These are phyloP conservation scores for Plectrocnemia conspersa DNA, from an alignment of 1,140 invertebrate genomes.

Conservation along the genomic window DNA sequence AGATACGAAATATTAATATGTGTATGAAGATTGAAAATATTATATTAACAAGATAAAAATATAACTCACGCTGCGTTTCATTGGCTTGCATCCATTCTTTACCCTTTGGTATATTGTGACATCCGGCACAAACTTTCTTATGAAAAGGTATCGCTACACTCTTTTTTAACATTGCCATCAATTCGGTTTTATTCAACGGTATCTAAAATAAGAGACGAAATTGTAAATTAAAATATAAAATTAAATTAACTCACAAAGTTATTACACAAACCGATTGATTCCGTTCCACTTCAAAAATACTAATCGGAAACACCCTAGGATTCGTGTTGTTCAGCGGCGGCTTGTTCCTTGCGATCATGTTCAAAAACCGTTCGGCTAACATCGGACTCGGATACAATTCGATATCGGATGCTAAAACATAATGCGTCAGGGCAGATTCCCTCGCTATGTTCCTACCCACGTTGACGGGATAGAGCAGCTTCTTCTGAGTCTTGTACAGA, in stretches of 20 bases:
- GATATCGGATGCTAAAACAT: constrained; percentile 81
- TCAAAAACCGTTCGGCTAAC: constrained; percentile 69
- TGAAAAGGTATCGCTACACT: constrained; percentile 85
- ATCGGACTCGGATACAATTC: constrained; percentile 83
- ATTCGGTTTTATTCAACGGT: constrained; percentile 68
- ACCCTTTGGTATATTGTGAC: constrained; percentile 81
- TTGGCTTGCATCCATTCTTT: constrained; percentile 75
- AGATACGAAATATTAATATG: not conserved
- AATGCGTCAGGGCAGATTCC: constrained; percentile 75
- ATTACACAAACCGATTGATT: constrained; percentile 46
- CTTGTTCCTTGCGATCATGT: constrained; percentile 72
- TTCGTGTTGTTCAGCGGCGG: constrained; percentile 57
- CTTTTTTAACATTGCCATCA: constrained; percentile 69
- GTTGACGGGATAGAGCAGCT: constrained; percentile 81
- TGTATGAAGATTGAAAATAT: not conserved
- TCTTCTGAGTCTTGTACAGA: constrained; percentile 75
- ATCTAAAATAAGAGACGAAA: constrained; percentile 41
- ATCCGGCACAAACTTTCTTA: constrained; percentile 81
- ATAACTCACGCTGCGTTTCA: constrained; percentile 54
- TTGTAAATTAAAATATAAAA: not conserved
- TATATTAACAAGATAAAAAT: no score
- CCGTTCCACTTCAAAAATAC: constrained; percentile 78
- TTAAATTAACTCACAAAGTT: not conserved
- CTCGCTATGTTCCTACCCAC: constrained; percentile 81
- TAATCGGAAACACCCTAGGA: constrained; percentile 74